phyloP scores from a whole-genome alignment of 1,140 invertebrate genomes.

The Achatina immaculata region DNA sequence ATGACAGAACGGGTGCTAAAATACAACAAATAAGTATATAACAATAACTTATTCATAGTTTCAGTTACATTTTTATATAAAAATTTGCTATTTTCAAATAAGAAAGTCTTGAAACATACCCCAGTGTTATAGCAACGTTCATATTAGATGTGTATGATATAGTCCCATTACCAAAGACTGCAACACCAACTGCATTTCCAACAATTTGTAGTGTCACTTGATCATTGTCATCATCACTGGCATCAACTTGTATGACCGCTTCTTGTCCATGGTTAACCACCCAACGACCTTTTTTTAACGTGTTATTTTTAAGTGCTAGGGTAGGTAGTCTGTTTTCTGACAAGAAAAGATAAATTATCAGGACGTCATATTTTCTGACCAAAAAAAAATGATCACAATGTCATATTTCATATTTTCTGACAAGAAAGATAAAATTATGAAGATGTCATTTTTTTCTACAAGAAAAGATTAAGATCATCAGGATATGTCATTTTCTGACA shows the following conservation, averaged over 20 bases:
- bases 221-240: not conserved
- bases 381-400: not conserved
- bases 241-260: conserved; percentile 7
- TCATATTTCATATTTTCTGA: no score
- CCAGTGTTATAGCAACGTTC: not conserved
- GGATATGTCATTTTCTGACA: no score
- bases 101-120: not conserved
- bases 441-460: no score
- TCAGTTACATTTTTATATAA: no score
- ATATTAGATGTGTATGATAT: conserved; percentile 1
- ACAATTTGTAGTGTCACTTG: not conserved
- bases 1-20: no score
- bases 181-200: not conserved
- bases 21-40: no score
- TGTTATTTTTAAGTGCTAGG: not conserved
- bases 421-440: no score
- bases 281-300: not conserved
- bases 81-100: no score
- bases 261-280: not conserved
- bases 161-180: not conserved
- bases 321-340: not conserved
- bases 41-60: no score
- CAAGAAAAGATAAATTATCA: not conserved
- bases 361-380: not conserved
- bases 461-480: no score